Evolutionary conservation across 2,113 vertebrate genomes (phyloP).

Genomic region (Dendrocopos noguchii): DNA sequence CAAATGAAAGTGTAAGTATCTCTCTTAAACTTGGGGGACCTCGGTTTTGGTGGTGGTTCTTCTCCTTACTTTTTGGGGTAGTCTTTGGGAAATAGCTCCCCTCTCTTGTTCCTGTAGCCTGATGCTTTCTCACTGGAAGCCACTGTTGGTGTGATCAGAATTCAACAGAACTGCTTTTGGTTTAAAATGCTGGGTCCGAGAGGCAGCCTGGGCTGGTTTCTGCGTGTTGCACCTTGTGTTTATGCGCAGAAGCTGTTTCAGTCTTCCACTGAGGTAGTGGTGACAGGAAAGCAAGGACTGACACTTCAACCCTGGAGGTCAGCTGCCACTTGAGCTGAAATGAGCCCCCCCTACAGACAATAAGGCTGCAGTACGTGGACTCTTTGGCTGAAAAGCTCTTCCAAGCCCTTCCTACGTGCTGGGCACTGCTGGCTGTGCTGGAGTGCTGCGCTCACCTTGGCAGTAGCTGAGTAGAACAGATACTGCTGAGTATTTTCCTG

Average conservation of each 20-base stretch:
- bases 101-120: neutral
- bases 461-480: neutral
- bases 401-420: neutral
- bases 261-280: neutral
- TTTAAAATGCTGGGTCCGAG: neutral
- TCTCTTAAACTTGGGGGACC: neutral
- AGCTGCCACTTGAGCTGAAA: neutral
- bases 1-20: constrained; percentile 97
- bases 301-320: neutral
- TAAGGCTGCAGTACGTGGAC: neutral
- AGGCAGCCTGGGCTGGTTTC: neutral
- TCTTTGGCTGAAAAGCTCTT: neutral
- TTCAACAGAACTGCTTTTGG: neutral
- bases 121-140: neutral
- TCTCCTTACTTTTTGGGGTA: neutral
- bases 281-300: neutral
- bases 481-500: neutral
- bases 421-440: neutral
- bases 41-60: neutral
- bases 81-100: neutral
- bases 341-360: neutral
- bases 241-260: neutral
- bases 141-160: neutral
- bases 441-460: neutral
- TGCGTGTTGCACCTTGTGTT: neutral